These are phyloP conservation scores for Troilus luridus DNA, from an alignment of 2,888 invertebrate genomes.

Conservation along the genomic window DNA sequence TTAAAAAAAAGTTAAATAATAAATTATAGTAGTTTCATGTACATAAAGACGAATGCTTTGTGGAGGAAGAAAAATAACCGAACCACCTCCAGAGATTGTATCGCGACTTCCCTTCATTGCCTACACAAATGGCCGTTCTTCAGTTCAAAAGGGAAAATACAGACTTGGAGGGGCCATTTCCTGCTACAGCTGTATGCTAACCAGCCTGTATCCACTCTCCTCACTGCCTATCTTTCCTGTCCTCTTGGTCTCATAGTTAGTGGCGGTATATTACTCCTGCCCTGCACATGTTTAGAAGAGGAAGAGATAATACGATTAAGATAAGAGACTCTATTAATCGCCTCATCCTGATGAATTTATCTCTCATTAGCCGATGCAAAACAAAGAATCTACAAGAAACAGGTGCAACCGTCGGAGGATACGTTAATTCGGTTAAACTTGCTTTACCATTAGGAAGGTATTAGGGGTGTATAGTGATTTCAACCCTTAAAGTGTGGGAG, in stretches of 20 bases:
- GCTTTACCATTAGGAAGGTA: background rate
- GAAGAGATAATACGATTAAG: slow-evolving; percentile 38
- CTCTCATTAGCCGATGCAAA: slow-evolving; percentile 17
- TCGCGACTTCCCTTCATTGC: slow-evolving; percentile 26
- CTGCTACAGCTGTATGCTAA: slow-evolving; percentile 28
- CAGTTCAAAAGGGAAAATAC: slow-evolving; percentile 1
- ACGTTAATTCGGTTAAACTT: background rate
- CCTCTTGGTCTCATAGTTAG: slow-evolving; percentile 52
- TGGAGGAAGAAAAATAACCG: background rate
- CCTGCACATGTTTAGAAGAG: slow-evolving; percentile 48
- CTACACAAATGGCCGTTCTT: slow-evolving; percentile 23
- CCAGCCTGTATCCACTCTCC: slow-evolving; percentile 32
- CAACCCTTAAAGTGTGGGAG: too few species aligned
- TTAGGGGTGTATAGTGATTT: too few species aligned
- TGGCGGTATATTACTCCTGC: slow-evolving; percentile 48
- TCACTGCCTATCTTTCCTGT: background rate
- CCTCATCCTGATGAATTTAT: slow-evolving; percentile 11
- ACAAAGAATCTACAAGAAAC: background rate
- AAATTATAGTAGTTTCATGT: background rate
- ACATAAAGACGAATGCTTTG: background rate
- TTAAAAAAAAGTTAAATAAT: too few species aligned
- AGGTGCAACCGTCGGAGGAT: background rate
- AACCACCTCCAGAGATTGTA: slow-evolving; percentile 22
- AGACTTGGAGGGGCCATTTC: slow-evolving; percentile 39
- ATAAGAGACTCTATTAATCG: slow-evolving; percentile 9